Conservation (phyloP, 2,113 vertebrate genomes). For the Ciconia stormi region DNA sequence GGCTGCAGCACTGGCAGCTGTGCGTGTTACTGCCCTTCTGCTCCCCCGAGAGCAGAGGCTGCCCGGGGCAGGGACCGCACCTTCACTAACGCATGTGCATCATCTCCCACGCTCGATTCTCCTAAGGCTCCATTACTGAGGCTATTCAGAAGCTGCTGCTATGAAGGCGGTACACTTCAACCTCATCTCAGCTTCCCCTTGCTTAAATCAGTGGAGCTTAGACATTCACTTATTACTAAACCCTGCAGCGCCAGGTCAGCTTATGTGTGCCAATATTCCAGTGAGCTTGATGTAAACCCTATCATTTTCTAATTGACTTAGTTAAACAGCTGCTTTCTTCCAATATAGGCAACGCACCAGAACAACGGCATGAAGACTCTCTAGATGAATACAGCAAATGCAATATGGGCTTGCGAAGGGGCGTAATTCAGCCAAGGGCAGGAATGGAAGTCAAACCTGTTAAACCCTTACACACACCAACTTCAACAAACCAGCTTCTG, state of each 20-base stretch:
- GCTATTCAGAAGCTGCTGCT: not conserved
- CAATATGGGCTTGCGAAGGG: not conserved
- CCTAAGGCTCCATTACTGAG: not conserved
- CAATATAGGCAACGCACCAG: not conserved
- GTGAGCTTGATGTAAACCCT: not conserved
- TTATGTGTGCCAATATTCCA: not conserved
- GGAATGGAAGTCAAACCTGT: not conserved
- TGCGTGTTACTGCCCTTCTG: not conserved
- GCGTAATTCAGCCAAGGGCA: rapidly evolving
- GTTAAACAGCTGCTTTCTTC: not conserved
- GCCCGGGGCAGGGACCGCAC: not conserved
- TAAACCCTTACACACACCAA: not conserved
- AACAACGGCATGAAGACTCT: not conserved
- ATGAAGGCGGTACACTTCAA: not conserved
- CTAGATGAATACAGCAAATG: not conserved
- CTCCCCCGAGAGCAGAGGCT: not conserved
- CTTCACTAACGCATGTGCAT: not conserved
- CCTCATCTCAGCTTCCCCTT: not conserved
- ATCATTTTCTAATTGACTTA: not conserved
- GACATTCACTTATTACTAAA: not conserved
- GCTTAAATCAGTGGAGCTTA: not conserved
- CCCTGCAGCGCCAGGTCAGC: not conserved
- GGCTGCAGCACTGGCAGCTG: not conserved
- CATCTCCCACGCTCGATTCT: not conserved
- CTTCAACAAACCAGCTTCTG: not conserved